Evolutionary conservation across 2,888 invertebrate species (phyloP), one percentile per base, ranked within the genome.

Genomic region (Callimorpha dominula): DNA sequence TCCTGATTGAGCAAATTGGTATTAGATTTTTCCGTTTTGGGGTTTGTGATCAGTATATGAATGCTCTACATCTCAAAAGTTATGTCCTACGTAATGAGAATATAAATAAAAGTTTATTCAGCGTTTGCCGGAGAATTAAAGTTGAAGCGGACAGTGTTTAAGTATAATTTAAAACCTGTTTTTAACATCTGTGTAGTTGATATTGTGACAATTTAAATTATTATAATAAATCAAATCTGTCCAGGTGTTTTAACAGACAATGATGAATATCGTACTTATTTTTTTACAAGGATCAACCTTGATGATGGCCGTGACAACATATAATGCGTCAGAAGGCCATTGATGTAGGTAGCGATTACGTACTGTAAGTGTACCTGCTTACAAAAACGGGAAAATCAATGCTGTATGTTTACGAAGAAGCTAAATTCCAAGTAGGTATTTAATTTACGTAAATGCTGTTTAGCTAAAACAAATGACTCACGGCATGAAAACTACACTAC

Each of bases 201-300:
- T 74, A 74, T 68, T 65, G 62, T 65, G 64, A 73, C 31, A 72
- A 83, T 75, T 67, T 69, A 46, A 71, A 69, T 71, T 43, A 68
- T 65, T 5, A 67, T 65, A 11, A 54, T 74, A 72, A 64, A 74
- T 68, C 68, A 68, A 43, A 46, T 46, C 46, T 31, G 46, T 17
- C 57, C 54, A 76, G 63, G 57, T 67, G 72, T 66, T 77, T 74
- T 78, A 79, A 77, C 77, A 77, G 73, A 69, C 74, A 76, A 68
- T 76, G 64, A 72, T 72, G 60, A 46, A 68, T 60, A 68, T n/a
- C 40, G 40, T 64, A 70, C 63, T 68, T 52, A 5, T 42, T 76
- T 84, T 83, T 82, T 83, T 81, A 76, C 70, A 76, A 77, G 74
- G 75, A 78, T 71, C 72, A 78, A 78, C 83, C 83, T 84, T 84